Evolutionary conservation across 2,888 invertebrate species (phyloP).

Genomic region (Acanthococcus lagerstroemiae): DNA sequence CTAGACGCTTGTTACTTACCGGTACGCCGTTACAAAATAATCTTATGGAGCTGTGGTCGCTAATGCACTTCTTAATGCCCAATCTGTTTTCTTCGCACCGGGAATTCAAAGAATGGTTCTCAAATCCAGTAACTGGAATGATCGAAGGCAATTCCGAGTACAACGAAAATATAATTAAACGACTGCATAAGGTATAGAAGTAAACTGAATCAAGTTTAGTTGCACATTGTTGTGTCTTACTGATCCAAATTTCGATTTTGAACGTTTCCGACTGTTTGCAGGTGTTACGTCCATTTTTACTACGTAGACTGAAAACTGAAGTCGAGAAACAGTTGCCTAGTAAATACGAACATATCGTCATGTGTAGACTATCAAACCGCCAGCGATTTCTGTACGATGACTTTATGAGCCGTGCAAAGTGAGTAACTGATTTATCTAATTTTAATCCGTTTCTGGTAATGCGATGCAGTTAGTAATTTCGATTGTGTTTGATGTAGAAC

Average conservation of each 20-base stretch:
- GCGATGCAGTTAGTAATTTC: constrained; percentile 28
- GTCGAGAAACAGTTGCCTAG: constrained; percentile 96
- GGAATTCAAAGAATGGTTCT: constrained; percentile 98
- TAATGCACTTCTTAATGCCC: constrained; percentile 98
- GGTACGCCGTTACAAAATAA: constrained; percentile 95
- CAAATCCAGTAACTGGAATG: constrained; percentile 92
- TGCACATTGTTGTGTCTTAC: constrained; percentile 36
- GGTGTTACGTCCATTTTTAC: constrained; percentile 73
- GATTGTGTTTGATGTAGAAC: constrained; percentile 52
- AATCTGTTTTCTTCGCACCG: constrained; percentile 91
- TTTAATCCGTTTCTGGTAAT: background rate
- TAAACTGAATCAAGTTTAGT: constrained; percentile 55
- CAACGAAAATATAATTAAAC: constrained; percentile 76
- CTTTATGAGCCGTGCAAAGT: constrained; percentile 95
- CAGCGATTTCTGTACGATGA: constrained; percentile 97
- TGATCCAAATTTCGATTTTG: constrained; percentile 38
- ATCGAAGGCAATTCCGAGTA: constrained; percentile 86
- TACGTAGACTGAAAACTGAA: constrained; percentile 83
- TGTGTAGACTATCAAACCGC: constrained; percentile 87
- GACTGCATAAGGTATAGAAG: constrained; percentile 71
- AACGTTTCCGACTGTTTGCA: no score
- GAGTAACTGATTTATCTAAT: constrained; percentile 41
- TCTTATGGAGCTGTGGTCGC: constrained; percentile 92
- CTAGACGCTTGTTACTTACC: constrained; percentile 71
- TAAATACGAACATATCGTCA: constrained; percentile 89